Base-by-base conservation (phyloP, 2,113 vertebrate species). In the Terrapene triunguis region DNA sequence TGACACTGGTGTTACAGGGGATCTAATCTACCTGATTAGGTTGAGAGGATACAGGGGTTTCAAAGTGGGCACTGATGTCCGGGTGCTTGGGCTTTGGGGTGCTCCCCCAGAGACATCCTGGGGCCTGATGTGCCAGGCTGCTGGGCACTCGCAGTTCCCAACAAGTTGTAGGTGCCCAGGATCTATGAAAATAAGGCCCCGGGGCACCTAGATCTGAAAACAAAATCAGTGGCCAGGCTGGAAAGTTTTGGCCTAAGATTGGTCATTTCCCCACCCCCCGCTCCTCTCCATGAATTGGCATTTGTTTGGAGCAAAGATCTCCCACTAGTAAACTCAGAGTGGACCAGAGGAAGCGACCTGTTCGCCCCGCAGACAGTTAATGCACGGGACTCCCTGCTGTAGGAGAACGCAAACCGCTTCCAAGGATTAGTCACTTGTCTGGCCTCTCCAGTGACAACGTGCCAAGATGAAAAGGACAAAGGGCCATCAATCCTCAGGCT, bases 1-100 rank as follows among this genome's bases (percentile, higher is more conserved):
- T 47, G 29, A 3, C 22, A 5, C 10, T 1, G 0, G n/a, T 25
- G 10, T 35, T 5, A 5, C 0, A 1, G 16, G 22, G 48, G 3
- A 8, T 22, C 38, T 25, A 14, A 55, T 5, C 53, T 19, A 53
- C 79, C 32, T 7, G 11, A 7, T 13, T 12, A 13, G n/a, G 65
- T 9, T 10, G 19, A 38, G n/a, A 72, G n/a, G 65, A 22, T 10
- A 11, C 17, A 16, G 4, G n/a, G 65, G 35, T n/a, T n/a, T n/a
- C 13, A 3, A 62, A 35, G 62, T 21, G 62, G 62, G 62, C 62
- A 8, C 62, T 69, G 62, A 21, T 10, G 62, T n/a, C 8, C 19
- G 17, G 29, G 62, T 9, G 62, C 16, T 21, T 69, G 62, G 62
- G 62, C 35, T 69, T 69, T 69, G 32, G 32, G 32, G 32, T 17